A percentile compares a stretch with the other conserved stretches of the same genome.
Conservation (phyloP, 2,113 vertebrate genomes). For the Catharus bicknelli region DNA sequence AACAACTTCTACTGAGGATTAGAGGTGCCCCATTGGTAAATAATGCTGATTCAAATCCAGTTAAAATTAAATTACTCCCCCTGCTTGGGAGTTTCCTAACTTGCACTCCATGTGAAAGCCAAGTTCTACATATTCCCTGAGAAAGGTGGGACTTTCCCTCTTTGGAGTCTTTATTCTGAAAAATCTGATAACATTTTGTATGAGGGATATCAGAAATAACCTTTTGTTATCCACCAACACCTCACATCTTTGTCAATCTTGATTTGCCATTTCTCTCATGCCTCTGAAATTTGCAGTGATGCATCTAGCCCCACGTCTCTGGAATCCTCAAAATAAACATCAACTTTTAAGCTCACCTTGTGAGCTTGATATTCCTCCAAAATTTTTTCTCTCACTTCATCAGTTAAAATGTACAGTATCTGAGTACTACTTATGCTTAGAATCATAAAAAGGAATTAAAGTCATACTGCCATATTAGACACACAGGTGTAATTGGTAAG, state of each 20-base stretch:
- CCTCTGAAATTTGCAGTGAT: background rate
- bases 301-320: background rate
- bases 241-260: background rate
- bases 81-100: background rate
- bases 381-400: background rate
- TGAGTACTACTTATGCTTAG: background rate
- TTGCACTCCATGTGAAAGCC: background rate
- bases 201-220: constrained; percentile 24
- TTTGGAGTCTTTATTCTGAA: background rate
- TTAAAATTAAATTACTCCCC: background rate
- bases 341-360: background rate
- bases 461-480: background rate
- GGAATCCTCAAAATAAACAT: background rate
- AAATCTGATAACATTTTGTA: constrained; percentile 1
- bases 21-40: background rate
- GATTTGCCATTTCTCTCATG: background rate
- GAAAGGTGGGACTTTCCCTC: background rate
- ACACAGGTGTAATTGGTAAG: background rate
- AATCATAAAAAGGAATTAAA: background rate
- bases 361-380: background rate
- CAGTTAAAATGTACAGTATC: background rate
- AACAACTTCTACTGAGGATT: background rate
- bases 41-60: background rate
- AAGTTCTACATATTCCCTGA: background rate
- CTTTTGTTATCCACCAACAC: background rate